These are phyloP conservation scores for Amphimallon solstitiale DNA, from an alignment of 2,888 invertebrate genomes.

Conservation along the genomic window DNA sequence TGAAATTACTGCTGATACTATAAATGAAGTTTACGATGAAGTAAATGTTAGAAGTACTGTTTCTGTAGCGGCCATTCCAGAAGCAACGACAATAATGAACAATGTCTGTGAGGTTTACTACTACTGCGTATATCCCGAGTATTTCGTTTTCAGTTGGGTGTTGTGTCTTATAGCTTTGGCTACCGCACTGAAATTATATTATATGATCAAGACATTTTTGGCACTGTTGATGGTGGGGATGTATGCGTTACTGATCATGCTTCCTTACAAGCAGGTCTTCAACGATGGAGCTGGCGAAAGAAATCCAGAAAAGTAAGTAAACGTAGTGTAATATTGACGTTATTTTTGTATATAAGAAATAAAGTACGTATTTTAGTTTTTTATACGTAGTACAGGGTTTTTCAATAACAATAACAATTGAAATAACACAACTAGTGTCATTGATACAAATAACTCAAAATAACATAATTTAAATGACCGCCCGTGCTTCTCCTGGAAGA, in stretches of 20 bases:
- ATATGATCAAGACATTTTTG: conserved; percentile 83
- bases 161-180: conserved; percentile 91
- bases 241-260: conserved; percentile 77
- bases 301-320: conserved; percentile 13
- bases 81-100: neutral
- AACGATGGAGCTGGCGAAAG: conserved; percentile 11
- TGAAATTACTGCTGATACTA: neutral
- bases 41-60: neutral
- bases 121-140: conserved; percentile 78
- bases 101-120: conserved; percentile 13
- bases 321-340: too few relatives aligned
- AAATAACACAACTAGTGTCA: too few relatives aligned
- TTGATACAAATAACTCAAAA: too few relatives aligned
- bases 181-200: conserved; percentile 90
- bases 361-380: too few relatives aligned
- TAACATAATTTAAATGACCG: too few relatives aligned
- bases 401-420: too few relatives aligned
- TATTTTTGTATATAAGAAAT: too few relatives aligned
- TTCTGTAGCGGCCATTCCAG: neutral
- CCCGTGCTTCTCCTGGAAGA: too few relatives aligned
- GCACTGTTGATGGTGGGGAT: conserved; percentile 79
- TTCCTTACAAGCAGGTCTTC: conserved; percentile 52
- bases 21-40: neutral
- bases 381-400: too few relatives aligned
- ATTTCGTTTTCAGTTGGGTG: conserved; percentile 94